These are phyloP conservation scores for Microvelia longipes DNA, from an alignment of 1,140 invertebrate genomes.

Conservation along the genomic window DNA sequence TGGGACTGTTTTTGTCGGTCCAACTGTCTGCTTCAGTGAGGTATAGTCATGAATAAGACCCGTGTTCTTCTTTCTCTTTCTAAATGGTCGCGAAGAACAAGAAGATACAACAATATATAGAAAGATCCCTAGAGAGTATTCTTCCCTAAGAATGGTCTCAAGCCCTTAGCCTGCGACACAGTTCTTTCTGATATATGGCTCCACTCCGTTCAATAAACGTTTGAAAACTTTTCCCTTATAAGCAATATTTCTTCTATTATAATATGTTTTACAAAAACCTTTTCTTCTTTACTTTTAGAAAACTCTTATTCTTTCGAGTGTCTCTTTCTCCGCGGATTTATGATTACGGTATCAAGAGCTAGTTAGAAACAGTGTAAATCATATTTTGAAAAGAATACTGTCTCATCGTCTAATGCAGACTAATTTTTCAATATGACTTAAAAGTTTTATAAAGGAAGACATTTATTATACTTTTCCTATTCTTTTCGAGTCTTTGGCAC, in stretches of 20 bases:
- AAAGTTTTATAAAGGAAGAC: no score
- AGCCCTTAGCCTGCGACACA: neutral
- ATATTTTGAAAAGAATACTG: no score
- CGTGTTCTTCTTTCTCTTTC: no score
- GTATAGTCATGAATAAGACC: neutral
- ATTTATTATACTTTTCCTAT: no score
- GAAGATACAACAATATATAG: neutral
- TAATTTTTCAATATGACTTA: no score
- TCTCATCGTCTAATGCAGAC: no score
- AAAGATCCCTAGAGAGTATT: neutral
- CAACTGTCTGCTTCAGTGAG: neutral
- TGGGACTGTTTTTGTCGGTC: neutral
- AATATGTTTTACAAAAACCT: neutral
- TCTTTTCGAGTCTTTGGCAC: no score
- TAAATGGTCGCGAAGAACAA: neutral
- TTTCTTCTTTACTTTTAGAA: no score
- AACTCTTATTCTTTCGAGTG: no score
- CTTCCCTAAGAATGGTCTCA: neutral
- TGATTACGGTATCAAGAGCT: no score
- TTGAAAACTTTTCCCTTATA: neutral
- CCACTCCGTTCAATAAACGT: neutral
- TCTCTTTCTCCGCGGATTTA: no score
- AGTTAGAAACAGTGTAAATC: no score
- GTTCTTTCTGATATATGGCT: neutral
- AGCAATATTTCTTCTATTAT: neutral